These are phyloP conservation scores for Suricata suricatta DNA, from an alignment of 2,113 vertebrate species.

Conservation along the genomic window DNA sequence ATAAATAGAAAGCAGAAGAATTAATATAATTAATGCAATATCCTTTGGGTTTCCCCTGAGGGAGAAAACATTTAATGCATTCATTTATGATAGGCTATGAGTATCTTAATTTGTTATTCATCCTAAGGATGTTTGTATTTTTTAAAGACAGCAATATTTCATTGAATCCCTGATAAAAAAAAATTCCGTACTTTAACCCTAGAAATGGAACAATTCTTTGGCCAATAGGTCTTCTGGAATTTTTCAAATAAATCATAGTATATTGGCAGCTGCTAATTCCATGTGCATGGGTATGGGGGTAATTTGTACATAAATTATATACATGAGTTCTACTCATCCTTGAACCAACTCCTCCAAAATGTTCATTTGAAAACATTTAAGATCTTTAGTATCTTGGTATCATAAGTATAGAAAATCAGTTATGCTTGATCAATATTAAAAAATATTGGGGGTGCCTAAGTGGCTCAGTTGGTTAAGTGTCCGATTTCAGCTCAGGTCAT, in stretches of 20 bases:
- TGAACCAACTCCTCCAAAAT: neutral
- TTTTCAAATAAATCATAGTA: neutral
- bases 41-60: neutral
- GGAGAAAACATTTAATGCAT: neutral
- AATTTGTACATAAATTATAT: neutral
- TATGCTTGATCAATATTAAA: neutral
- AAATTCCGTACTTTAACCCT: neutral
- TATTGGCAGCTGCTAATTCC: neutral
- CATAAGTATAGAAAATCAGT: neutral
- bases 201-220: neutral
- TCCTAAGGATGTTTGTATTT: neutral
- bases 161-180: neutral
- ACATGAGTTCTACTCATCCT: neutral
- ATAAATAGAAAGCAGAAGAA: constrained; percentile 40
- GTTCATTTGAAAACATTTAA: neutral
- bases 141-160: neutral
- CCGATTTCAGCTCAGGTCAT: no score
- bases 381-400: neutral
- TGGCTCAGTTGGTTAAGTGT: no score
- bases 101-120: constrained; percentile 1
- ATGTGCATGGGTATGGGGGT: neutral
- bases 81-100: neutral
- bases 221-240: neutral
- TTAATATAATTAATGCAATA: neutral
- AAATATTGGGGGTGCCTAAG: no score